Percentiles rank a stretch among this genome's conserved stretches.
phyloP scores from a whole-genome alignment of 2,888 invertebrate species.

The Cecidostiba fungosa region DNA sequence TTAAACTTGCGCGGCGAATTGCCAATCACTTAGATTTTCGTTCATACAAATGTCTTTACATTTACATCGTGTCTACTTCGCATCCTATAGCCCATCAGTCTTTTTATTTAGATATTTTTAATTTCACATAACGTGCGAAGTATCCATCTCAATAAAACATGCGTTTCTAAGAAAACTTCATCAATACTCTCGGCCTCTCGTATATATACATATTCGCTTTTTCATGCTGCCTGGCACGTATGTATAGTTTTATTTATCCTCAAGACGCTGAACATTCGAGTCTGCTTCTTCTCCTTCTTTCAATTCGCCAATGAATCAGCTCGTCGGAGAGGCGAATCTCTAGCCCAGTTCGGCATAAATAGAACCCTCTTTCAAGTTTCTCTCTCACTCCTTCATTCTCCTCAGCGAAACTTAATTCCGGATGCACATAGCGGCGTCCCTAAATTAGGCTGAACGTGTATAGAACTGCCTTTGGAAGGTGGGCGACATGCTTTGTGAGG shows the following conservation, averaged over 20 bases:
- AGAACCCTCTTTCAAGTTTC: conserved; percentile 18
- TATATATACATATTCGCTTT: not conserved
- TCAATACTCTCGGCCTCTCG: too few species aligned
- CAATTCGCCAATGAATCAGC: conserved; percentile 38
- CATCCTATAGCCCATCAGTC: too few species aligned
- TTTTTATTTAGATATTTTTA: too few species aligned
- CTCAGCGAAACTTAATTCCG: conserved; percentile 31
- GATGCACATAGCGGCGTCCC: conserved; percentile 8
- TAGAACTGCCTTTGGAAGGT: not conserved
- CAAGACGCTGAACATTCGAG: not conserved
- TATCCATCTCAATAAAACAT: too few species aligned
- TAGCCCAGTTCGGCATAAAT: conserved; percentile 49
- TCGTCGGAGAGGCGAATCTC: not conserved
- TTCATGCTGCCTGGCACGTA: not conserved
- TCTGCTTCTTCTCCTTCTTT: not conserved
- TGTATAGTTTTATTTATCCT: conserved; percentile 31
- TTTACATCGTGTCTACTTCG: too few species aligned
- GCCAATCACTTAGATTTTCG: too few species aligned
- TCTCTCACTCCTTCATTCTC: not conserved
- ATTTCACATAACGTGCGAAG: too few species aligned
- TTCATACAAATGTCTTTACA: too few species aligned
- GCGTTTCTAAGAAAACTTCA: too few species aligned
- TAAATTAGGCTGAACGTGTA: conserved; percentile 51
- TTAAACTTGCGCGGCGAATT: not conserved
- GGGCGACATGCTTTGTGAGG: conserved; percentile 33